A percentile compares a stretch with the other conserved stretches of the same genome.
These are phyloP conservation scores for Eristalis pertinax DNA, from an alignment of 2,888 invertebrate genomes.

Conservation along the genomic window DNA sequence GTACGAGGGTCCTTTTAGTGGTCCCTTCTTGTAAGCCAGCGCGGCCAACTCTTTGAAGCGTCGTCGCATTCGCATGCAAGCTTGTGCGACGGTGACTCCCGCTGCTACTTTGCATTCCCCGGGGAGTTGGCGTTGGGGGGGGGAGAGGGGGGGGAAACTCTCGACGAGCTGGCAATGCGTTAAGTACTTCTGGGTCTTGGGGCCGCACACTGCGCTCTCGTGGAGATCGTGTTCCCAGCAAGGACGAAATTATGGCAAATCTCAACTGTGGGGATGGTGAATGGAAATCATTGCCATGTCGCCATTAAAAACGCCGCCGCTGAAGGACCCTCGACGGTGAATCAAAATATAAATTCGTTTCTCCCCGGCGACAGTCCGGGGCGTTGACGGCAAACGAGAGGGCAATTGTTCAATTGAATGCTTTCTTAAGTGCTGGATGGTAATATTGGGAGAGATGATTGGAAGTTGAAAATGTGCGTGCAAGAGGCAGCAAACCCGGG, in stretches of 20 bases:
- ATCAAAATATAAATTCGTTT: slow-evolving; percentile 14
- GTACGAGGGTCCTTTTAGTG: slow-evolving; percentile 3
- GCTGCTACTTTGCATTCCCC: slow-evolving; percentile 47
- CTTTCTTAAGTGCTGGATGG: not conserved
- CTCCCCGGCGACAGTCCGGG: not conserved
- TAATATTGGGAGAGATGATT: not conserved
- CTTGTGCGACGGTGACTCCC: not conserved
- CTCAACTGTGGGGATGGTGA: not conserved
- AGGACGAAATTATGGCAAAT: slow-evolving; percentile 15
- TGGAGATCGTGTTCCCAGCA: not conserved
- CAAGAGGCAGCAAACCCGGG: not conserved
- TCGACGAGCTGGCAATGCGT: slow-evolving; percentile 39
- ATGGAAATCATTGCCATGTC: slow-evolving; percentile 31
- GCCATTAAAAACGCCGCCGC: slow-evolving; percentile 36
- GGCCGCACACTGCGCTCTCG: not conserved
- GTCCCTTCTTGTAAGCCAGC: slow-evolving; percentile 3
- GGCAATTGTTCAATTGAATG: slow-evolving; percentile 7
- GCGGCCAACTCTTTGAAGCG: not conserved
- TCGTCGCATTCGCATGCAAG: not conserved
- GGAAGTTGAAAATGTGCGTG: not conserved
- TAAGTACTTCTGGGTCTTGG: slow-evolving; percentile 41
- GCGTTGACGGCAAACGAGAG: not conserved
- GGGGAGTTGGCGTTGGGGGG: not conserved
- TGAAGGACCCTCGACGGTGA: not conserved
- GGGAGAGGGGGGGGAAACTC: not conserved